phyloP scores from a whole-genome alignment of 2,113 vertebrate species.

The Semicossyphus pulcher region DNA sequence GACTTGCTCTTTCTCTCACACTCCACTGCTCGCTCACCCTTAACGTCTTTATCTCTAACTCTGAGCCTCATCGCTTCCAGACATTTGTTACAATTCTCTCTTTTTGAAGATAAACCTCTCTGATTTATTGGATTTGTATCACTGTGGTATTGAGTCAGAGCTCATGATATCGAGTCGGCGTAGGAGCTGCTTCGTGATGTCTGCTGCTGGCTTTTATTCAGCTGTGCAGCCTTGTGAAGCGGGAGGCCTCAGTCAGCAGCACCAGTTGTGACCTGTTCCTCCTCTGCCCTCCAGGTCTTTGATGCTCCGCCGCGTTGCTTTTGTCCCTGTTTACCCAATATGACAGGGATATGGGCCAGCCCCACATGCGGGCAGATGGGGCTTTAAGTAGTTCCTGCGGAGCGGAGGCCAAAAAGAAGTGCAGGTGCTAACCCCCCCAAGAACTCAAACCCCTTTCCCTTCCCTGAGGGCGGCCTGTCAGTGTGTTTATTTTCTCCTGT shows the following conservation, averaged over 20 bases:
- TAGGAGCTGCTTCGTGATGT: conserved; percentile 8
- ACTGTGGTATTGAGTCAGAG: neutral
- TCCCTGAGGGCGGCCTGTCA: conserved; percentile 68
- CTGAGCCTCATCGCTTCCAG: neutral
- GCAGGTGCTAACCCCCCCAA: conserved; percentile 72
- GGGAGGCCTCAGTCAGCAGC: conserved; percentile 49
- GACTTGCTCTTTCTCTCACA: conserved; percentile 52
- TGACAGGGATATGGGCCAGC: conserved; percentile 75
- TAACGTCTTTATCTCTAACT: conserved; percentile 16
- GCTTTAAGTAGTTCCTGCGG: conserved; percentile 75
- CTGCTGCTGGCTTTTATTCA: conserved; percentile 39
- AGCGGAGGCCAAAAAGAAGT: conserved; percentile 51
- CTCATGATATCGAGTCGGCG: neutral
- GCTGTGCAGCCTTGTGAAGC: conserved; percentile 59
- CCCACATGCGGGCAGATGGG: conserved; percentile 73
- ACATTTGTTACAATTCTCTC: neutral
- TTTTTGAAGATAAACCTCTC: neutral
- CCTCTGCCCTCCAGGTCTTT: conserved; percentile 72
- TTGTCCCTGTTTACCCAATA: conserved; percentile 80
- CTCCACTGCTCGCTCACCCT: conserved; percentile 25
- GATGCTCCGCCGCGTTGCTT: conserved; percentile 68
- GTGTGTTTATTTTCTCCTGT: conserved; percentile 76
- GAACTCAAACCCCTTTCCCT: conserved; percentile 49
- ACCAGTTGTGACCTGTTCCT: conserved; percentile 80
- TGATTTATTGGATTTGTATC: neutral